These are phyloP conservation scores for Eurystomus gularis DNA, from an alignment of 2,113 vertebrate species.

Conservation along the genomic window DNA sequence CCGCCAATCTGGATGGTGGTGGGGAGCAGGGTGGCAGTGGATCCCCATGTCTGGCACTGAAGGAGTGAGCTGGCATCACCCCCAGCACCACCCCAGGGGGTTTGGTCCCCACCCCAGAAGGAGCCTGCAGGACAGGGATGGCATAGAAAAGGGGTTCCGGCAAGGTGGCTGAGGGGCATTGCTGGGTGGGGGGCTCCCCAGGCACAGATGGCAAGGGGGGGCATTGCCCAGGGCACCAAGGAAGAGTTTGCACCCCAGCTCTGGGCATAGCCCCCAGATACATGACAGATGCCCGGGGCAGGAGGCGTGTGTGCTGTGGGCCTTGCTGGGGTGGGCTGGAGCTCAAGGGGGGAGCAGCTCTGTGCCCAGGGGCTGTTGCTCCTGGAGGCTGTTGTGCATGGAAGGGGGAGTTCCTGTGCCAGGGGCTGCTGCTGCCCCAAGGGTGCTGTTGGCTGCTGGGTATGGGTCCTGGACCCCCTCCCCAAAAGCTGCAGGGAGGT, in stretches of 20 bases:
- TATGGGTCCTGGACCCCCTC: neutral
- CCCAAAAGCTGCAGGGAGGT: neutral
- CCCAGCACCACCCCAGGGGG: accelerated
- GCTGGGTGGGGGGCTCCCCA: neutral
- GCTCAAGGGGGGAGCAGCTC: neutral
- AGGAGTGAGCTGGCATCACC: neutral
- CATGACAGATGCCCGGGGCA: neutral
- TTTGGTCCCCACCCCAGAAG: neutral
- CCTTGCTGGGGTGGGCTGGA: neutral
- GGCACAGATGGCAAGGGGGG: neutral
- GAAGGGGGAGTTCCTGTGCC: neutral
- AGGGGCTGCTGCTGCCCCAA: neutral
- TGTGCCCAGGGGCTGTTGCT: neutral
- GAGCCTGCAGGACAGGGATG: accelerated
- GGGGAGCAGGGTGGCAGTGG: accelerated
- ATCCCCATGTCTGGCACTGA: neutral
- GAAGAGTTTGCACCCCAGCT: neutral
- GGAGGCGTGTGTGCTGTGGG: neutral
- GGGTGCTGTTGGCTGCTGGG: neutral
- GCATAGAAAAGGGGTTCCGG: neutral
- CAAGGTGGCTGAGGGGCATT: neutral
- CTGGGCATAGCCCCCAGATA: neutral
- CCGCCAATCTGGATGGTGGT: accelerated
- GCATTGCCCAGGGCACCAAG: neutral
- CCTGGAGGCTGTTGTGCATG: neutral